Evolutionary conservation across 2,888 invertebrate species (phyloP), one percentile per base, ranked within the genome.

Genomic region (Lepas anatifera): DNA sequence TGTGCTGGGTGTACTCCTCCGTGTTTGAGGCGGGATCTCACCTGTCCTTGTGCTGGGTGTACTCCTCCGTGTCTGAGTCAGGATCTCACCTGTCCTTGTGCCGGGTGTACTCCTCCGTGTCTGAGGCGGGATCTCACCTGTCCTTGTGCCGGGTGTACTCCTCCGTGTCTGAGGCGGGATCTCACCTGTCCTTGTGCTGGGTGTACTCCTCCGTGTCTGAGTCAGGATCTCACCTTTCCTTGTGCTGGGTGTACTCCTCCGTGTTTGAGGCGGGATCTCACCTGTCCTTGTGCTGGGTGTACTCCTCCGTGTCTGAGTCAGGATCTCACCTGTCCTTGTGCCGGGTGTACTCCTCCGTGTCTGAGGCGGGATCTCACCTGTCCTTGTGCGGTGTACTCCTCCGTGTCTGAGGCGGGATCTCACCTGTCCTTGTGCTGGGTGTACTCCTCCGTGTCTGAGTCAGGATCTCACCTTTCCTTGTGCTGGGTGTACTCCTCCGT

Each of bases 391-490:
- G 29, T 29, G 25, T 13, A 6, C 27, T 25, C n/a, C 29, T 46
- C 7, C 2, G 37, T 32, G 7, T 7, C 3, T 3, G 8, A 16
- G 46, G 10, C 22, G 3, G 32, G 27, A 27, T 87, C 86, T 79
- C 85, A 88, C 77, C 87, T 85, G 76, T 87, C 85, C 74, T 86
- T 85, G 75, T 90, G 79, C 75, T 80, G 79, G 25, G 80, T 78
- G 76, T 88, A 99, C 80, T 98, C 98, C 77, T 99, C 98, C 0
- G 98, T 98, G 76, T 99, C 98, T 27, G 95, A 95, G 76, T 96
- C 93, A n/a, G n/a, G n/a, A n/a, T n/a, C 46, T 10, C 46, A 18
- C 18, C 6, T 48, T 6, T 22, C n/a, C 48, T 8, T 3, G 48
- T 48, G 27, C 22, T n/a, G 3, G 46, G 46, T 7, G 18, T 13